These are phyloP conservation scores for Agrotis ipsilon DNA, from an alignment of 2,888 invertebrate genomes.

Conservation along the genomic window DNA sequence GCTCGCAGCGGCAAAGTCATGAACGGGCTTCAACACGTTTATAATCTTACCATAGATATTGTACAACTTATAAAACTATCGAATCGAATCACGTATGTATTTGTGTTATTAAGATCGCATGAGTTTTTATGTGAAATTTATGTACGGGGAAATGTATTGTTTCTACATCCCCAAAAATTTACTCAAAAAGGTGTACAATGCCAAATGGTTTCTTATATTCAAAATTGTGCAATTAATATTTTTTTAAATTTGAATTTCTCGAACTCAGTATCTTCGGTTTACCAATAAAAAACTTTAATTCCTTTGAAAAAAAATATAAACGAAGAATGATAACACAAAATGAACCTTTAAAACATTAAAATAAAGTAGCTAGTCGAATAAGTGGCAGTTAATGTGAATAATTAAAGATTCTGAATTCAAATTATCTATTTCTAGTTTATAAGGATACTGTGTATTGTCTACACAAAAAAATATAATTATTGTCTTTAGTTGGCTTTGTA, in stretches of 20 bases:
- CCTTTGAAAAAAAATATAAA: neutral
- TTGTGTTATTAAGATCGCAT: neutral
- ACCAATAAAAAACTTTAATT: neutral
- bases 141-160: neutral
- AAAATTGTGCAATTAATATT: slow-evolving; percentile 41
- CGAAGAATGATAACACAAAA: neutral
- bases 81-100: neutral
- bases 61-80: neutral
- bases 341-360: neutral
- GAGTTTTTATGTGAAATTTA: neutral
- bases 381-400: slow-evolving; percentile 5
- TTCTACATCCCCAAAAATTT: slow-evolving; percentile 8
- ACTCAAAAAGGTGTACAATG: neutral
- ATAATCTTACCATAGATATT: too few relatives aligned
- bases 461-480: slow-evolving; percentile 27
- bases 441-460: slow-evolving; percentile 46
- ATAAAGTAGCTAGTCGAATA: slow-evolving; percentile 11
- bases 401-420: slow-evolving; percentile 26
- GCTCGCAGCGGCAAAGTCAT: too few relatives aligned
- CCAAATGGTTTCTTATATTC: slow-evolving; percentile 15
- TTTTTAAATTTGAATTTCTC: slow-evolving; percentile 1
- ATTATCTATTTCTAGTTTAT: slow-evolving; percentile 34
- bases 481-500: slow-evolving; percentile 56
- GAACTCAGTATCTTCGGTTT: slow-evolving; percentile 13
- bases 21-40: too few relatives aligned